These are phyloP conservation scores for Hippocampus mohnikei DNA, from an alignment of 2,113 vertebrate genomes.

Conservation along the genomic window DNA sequence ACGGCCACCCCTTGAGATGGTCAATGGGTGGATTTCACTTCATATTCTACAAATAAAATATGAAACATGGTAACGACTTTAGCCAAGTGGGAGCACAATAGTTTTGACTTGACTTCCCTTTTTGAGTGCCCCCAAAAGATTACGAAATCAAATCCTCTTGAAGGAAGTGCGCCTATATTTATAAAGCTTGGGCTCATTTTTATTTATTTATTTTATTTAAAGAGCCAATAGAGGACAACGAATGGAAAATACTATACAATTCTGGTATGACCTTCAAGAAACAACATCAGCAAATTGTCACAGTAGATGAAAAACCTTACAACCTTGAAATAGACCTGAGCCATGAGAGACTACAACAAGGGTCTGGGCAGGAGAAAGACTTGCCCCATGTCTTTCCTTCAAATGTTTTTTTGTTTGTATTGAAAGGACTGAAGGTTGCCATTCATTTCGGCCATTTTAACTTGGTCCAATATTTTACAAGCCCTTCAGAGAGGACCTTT, in stretches of 20 bases:
- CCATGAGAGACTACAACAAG: constrained; percentile 38
- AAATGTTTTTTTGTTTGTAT: constrained; percentile 60
- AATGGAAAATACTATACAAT: background rate
- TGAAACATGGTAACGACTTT: too few relatives aligned
- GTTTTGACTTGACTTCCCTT: too few relatives aligned
- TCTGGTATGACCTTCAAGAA: background rate
- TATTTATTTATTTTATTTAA: background rate
- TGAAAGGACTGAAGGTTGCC: constrained; percentile 61
- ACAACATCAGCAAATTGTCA: constrained; percentile 4
- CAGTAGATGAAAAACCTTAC: constrained; percentile 39
- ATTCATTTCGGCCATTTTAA: constrained; percentile 67
- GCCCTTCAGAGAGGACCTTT: constrained; percentile 67
- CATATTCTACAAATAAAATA: too few relatives aligned
- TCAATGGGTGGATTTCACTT: too few relatives aligned
- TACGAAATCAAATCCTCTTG: background rate
- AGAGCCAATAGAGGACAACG: background rate
- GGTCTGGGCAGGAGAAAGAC: constrained; percentile 41
- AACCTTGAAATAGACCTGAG: constrained; percentile 36
- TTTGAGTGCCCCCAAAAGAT: too few relatives aligned
- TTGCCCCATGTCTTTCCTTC: constrained; percentile 41
- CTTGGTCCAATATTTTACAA: constrained; percentile 69
- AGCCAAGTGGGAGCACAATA: too few relatives aligned
- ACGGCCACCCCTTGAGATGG: too few relatives aligned
- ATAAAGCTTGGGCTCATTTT: background rate
- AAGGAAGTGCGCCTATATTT: background rate